Conservation (phyloP, 2,113 vertebrate species). For the Anoura caudifer region DNA sequence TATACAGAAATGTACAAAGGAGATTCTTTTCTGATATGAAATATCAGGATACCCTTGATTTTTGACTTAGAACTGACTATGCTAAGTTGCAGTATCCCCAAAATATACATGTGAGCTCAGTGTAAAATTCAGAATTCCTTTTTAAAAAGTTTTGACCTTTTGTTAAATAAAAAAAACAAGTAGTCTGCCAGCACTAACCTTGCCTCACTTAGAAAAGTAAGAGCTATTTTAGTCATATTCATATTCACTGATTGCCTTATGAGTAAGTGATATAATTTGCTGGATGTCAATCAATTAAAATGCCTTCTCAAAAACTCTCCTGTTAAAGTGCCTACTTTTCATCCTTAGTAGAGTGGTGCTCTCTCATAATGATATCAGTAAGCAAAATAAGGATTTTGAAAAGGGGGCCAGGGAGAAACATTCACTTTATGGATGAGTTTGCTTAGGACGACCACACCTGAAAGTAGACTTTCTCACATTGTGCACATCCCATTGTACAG, state of each 20-base stretch:
- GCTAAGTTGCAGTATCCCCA: neutral
- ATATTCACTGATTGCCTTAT: neutral
- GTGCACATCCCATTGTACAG: neutral
- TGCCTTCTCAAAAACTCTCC: neutral
- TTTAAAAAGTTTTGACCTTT: neutral
- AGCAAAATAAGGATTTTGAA: neutral
- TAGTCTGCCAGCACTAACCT: neutral
- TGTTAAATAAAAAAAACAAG: neutral
- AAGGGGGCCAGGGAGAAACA: neutral
- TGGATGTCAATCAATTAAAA: neutral
- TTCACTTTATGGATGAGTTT: neutral
- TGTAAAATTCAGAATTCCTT: neutral
- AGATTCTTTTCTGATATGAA: conserved; percentile 13
- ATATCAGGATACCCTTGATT: neutral
- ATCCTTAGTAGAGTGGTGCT: neutral
- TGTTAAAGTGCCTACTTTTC: neutral
- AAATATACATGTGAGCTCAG: neutral
- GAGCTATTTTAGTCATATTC: neutral
- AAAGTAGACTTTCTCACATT: neutral
- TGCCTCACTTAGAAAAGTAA: conserved; percentile 5
- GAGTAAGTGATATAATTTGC: neutral
- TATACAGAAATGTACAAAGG: neutral
- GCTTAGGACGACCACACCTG: neutral
- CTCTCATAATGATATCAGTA: neutral
- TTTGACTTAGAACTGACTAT: neutral